phyloP scores from a whole-genome alignment of 2,113 vertebrate genomes.

The Ctenomys sociabilis region DNA sequence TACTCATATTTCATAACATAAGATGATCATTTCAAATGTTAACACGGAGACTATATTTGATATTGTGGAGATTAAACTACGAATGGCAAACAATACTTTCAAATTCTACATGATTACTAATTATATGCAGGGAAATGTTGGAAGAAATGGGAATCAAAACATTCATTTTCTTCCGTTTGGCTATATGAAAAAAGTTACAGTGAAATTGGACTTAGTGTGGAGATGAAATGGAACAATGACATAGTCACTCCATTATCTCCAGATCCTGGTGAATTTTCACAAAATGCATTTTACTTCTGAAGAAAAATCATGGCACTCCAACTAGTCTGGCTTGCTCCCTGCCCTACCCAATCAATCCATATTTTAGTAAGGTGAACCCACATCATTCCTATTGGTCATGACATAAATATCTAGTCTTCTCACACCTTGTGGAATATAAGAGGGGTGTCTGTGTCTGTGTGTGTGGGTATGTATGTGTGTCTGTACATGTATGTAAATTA shows the following conservation, averaged over 20 bases:
- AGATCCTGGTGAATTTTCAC: neutral
- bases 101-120: neutral
- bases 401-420: neutral
- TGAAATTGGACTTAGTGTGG: neutral
- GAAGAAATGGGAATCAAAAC: neutral
- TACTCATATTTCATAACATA: neutral
- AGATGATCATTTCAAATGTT: neutral
- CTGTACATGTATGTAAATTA: neutral
- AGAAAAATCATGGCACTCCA: neutral
- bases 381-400: neutral
- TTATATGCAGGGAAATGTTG: neutral
- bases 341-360: accelerated
- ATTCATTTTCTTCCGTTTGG: neutral
- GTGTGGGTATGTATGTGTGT: too few species aligned
- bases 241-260: neutral
- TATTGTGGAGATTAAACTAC: neutral
- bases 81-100: neutral
- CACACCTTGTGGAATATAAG: neutral
- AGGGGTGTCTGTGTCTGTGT: neutral
- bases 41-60: neutral
- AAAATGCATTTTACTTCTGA: neutral
- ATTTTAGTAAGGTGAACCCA: neutral
- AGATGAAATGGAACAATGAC: neutral
- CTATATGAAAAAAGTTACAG: neutral
- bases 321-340: neutral